Evolutionary conservation across 2,113 vertebrate genomes (phyloP), one percentile per base, ranked within the genome.

Genomic region (Pedetes capensis): DNA sequence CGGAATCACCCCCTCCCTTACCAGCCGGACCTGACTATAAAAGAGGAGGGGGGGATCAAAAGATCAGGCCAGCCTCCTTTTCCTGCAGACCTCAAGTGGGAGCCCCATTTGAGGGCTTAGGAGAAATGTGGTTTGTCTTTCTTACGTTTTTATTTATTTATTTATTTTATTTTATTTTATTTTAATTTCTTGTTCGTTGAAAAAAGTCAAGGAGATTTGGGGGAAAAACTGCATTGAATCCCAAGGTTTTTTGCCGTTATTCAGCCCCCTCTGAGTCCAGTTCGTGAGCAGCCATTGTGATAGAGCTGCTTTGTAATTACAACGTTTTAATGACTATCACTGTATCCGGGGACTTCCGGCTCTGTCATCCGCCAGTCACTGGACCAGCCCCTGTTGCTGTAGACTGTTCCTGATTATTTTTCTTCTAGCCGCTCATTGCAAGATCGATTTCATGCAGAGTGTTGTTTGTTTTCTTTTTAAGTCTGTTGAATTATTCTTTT

Each of bases 401-500:
- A 37, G 68, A 5, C 32, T 59, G 37, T 42, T 49, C 71, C 95
- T 47, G 37, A 39, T 79, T 61, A 10, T 76, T 51, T 34, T 88
- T 42, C 79, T 89, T n/a, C 86, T 55, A 5, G 29, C 25, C 42
- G 20, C 42, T 96, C 75, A 10, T 37, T 59, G 42, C n/a, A n/a
- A 27, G 47, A 34, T 78, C 49, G 3, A 2, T 55, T 81, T 55
- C 81, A n/a, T 25, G 81, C 47, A 68, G 55, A 42, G 53, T 10
- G 53, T 14, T 39, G 23, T 44, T 23, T 39, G 27, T 37, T 68
- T 59, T 29, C 42, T 71, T 81, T 79, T 76, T 66, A 11, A 75
- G 25, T 84, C 87, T 78, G 18, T 87, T 85, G 92, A 93, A 32
- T 55, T 44, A 39, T 78, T 86, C 44, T 76, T 76, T 76, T 51